Base-by-base conservation (phyloP, 1,140 invertebrate species). In the Dendrolimus punctatus region DNA sequence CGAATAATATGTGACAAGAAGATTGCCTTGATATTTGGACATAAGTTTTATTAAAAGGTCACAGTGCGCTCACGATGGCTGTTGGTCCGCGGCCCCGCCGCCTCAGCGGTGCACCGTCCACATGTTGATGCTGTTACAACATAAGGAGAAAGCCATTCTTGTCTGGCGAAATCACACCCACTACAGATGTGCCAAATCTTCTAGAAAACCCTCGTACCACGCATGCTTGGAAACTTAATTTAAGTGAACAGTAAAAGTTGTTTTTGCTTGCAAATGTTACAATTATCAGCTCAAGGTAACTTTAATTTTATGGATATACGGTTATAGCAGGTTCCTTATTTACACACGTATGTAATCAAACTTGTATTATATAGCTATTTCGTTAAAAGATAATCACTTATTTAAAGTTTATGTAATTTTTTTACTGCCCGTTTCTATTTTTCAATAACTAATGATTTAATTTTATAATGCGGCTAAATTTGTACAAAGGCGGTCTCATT, bases 121-220 rank as follows among this genome's bases (percentile, higher is more conserved):
- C 54, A 23, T 23, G 23, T 23, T 3, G 55, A 51, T 49, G 46
- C 23, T 67, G 60, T 80, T 76, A 71, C 75, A 73, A 78, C 71
- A 68, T 60, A 57, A 58, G 63, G 79, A 81, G 79, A 82, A 85
- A 82, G 81, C 73, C 56, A 66, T 62, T 62, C 51, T 66, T 58
- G 70, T 62, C 73, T 85, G 79, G 79, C 73, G 79, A 85, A 85
- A 85, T 80, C 81, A 76, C 81, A 71, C 81, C 78, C 76, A 82
- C 81, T 67, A 57, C 63, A 58, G 60, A 62, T 74, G 74, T 75
- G 81, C 76, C 78, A 78, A 85, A 85, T 81, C 61, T 78, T 73
- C 62, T 53, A 71, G 58, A 67, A 71, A 62, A 70, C 68, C 70
- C 66, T 64, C 63, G 59, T 64, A 56, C 55, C 71, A 55, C 73